phyloP scores from a whole-genome alignment of 1,140 invertebrate genomes.

The Pseudomyrmex sp. region DNA sequence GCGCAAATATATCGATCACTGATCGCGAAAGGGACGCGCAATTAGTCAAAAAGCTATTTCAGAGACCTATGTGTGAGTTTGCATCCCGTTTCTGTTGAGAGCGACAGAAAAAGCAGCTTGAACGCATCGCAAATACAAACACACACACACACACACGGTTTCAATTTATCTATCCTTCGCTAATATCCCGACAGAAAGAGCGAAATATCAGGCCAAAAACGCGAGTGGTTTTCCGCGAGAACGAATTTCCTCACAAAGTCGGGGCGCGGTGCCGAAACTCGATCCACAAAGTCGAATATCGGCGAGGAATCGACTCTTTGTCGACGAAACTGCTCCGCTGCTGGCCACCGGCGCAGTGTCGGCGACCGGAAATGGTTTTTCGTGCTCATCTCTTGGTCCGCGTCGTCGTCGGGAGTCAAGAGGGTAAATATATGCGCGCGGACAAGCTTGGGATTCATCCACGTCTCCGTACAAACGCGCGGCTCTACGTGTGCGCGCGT shows the following conservation, averaged over 20 bases:
- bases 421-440: slow-evolving; percentile 51
- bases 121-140: background rate
- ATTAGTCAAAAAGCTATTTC: slow-evolving; percentile 33
- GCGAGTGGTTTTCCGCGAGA: slow-evolving; percentile 12
- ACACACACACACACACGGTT: background rate
- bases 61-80: background rate
- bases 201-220: background rate
- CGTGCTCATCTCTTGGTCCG: slow-evolving; percentile 50
- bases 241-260: background rate
- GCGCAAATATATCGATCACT: slow-evolving; percentile 23
- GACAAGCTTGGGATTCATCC: slow-evolving; percentile 1
- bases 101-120: slow-evolving; percentile 2
- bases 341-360: slow-evolving; percentile 1
- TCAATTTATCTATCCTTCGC: slow-evolving; percentile 20
- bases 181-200: background rate
- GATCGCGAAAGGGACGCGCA: slow-evolving; percentile 15
- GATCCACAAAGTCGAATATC: slow-evolving; percentile 53
- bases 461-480: background rate
- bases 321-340: slow-evolving; percentile 32
- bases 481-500: background rate
- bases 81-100: background rate
- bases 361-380: slow-evolving; percentile 64
- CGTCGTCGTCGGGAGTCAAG: slow-evolving; percentile 53
- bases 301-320: slow-evolving; percentile 54
- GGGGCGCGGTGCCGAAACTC: slow-evolving; percentile 25